Conservation (phyloP, 2,113 vertebrate genomes). For the Chaetodon trifascialis region DNA sequence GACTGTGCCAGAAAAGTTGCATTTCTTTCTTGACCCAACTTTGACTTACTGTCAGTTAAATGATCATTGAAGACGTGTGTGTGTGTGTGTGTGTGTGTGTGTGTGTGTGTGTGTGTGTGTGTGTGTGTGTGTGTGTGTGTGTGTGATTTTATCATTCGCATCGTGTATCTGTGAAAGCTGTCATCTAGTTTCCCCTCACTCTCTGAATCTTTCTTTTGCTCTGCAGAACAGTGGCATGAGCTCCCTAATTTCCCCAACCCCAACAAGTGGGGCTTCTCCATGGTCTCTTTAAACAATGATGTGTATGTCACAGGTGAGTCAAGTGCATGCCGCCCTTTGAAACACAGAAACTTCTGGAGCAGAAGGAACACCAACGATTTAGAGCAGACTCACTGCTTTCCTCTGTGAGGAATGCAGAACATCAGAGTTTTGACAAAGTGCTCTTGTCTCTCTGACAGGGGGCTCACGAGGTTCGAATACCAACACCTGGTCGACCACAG, state of each 20-base stretch:
- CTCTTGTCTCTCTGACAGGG: constrained; percentile 79
- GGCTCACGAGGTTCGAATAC: constrained; percentile 93
- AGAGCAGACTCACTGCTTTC: not conserved
- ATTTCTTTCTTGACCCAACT: constrained; percentile 7
- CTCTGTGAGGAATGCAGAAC: constrained; percentile 31
- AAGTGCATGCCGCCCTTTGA: not conserved
- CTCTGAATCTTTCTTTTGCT: constrained; percentile 30
- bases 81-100: too few species aligned
- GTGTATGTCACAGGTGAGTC: constrained; percentile 94
- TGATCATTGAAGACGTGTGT: not conserved
- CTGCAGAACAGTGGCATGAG: constrained; percentile 89
- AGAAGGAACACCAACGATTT: not conserved
- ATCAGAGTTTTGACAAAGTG: constrained; percentile 35
- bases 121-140: too few species aligned
- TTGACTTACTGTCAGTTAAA: constrained; percentile 15
- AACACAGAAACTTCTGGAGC: not conserved
- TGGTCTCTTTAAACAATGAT: constrained; percentile 91
- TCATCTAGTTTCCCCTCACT: not conserved
- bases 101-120: too few species aligned
- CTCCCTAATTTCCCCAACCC: constrained; percentile 96
- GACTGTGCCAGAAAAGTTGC: constrained; percentile 15
- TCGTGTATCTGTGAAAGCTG: constrained; percentile 20
- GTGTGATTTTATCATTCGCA: not conserved
- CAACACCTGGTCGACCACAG: constrained; percentile 95
- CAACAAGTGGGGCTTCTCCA: constrained; percentile 97